Evolutionary conservation across 1,140 invertebrate genomes (phyloP).

Genomic region (Arion vulgaris): DNA sequence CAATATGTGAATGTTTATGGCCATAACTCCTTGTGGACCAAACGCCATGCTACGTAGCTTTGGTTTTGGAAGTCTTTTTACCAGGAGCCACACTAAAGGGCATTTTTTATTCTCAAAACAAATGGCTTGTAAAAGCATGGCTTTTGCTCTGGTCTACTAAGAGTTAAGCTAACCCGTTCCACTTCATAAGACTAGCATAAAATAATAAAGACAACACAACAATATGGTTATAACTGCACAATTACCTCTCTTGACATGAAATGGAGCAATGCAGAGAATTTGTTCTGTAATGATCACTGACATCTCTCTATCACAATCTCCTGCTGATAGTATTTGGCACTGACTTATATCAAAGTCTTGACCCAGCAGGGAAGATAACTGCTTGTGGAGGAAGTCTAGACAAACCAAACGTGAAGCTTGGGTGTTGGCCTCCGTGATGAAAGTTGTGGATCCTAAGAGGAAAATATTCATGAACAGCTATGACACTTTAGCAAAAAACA

Average conservation of each 20-base stretch:
- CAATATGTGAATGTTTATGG: too few relatives aligned
- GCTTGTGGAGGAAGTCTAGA: slow-evolving; percentile 59
- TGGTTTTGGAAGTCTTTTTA: too few relatives aligned
- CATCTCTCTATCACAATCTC: slow-evolving; percentile 7
- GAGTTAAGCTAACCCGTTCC: too few relatives aligned
- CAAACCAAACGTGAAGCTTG: slow-evolving; percentile 46
- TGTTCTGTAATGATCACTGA: slow-evolving; percentile 43
- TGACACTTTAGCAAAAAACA: neutral
- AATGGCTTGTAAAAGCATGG: too few relatives aligned
- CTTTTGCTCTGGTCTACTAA: too few relatives aligned
- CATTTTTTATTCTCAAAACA: too few relatives aligned
- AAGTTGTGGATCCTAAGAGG: slow-evolving; percentile 55
- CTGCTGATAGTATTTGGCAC: slow-evolving; percentile 44
- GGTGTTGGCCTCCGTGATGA: slow-evolving; percentile 46
- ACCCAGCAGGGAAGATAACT: slow-evolving; percentile 56
- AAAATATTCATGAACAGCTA: neutral
- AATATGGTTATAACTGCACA: too few relatives aligned
- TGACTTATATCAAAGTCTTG: slow-evolving; percentile 48
- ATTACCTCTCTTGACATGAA: slow-evolving; percentile 70
- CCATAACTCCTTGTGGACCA: too few relatives aligned
- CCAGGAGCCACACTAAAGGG: too few relatives aligned
- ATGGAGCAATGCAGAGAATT: slow-evolving; percentile 71
- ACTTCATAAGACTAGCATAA: too few relatives aligned
- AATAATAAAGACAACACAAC: too few relatives aligned
- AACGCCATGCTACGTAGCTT: too few relatives aligned